These are phyloP conservation scores for Lycodopsis pacificus DNA, from an alignment of 2,797 vertebrate genomes.

Conservation along the genomic window DNA sequence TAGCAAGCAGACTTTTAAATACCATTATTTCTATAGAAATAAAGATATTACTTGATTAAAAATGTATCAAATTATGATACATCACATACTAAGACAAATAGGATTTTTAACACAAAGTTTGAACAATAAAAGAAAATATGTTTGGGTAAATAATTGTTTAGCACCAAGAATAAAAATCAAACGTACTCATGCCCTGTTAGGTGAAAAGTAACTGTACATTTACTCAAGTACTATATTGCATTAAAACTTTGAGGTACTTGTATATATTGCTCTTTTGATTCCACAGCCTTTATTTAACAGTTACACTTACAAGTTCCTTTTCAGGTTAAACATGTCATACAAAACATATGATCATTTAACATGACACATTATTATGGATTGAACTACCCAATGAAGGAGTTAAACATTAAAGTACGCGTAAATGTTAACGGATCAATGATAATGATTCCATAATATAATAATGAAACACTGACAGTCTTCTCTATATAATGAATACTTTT, in stretches of 20 bases:
- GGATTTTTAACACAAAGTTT: neutral
- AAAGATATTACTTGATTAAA: neutral
- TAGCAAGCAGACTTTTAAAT: neutral
- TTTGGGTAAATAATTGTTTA: neutral
- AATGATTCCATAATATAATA: neutral
- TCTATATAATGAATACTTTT: neutral
- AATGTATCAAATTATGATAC: neutral
- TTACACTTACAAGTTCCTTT: neutral
- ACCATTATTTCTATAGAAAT: neutral
- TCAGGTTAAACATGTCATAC: rapidly evolving
- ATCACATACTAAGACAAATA: neutral
- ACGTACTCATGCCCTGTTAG: neutral
- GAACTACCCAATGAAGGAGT: neutral
- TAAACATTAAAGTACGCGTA: neutral
- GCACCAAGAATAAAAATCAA: neutral
- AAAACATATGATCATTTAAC: neutral
- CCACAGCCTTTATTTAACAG: neutral
- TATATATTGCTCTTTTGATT: neutral
- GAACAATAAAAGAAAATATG: neutral
- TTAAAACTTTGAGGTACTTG: neutral
- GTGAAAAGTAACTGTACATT: neutral
- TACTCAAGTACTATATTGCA: neutral
- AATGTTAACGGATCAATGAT: neutral
- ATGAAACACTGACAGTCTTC: neutral
- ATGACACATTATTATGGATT: neutral